These are phyloP conservation scores for Scaptomyza caliginosa DNA, from an alignment of 2,888 invertebrate genomes.

Conservation along the genomic window DNA sequence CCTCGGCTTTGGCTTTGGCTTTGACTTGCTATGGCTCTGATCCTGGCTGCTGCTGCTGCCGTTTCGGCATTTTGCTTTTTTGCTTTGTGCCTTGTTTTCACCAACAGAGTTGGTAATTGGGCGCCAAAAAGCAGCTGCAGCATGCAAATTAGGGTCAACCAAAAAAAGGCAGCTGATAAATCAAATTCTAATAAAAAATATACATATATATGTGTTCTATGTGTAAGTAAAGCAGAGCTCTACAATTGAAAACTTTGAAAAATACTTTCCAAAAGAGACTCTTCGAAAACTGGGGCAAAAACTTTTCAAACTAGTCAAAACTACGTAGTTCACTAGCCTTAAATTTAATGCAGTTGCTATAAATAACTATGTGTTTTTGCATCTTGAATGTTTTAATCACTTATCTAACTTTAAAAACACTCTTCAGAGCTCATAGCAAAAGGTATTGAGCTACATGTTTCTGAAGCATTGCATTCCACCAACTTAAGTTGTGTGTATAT, in stretches of 20 bases:
- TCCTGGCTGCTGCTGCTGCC: slow-evolving; percentile 1
- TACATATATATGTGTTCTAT: neutral
- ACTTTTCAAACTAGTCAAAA: neutral
- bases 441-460: neutral
- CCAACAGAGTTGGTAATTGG: slow-evolving; percentile 34
- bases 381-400: neutral
- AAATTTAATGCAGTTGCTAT: neutral
- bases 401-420: neutral
- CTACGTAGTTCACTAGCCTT: neutral
- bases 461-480: neutral
- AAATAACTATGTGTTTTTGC: neutral
- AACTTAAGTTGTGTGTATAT: too few species aligned
- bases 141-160: slow-evolving; percentile 48
- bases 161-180: slow-evolving; percentile 31
- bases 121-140: slow-evolving; percentile 40
- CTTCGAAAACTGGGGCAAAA: neutral
- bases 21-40: too few species aligned
- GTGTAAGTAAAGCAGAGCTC: neutral
- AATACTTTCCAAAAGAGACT: neutral
- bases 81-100: neutral
- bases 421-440: neutral
- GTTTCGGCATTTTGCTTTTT: neutral
- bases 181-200: slow-evolving; percentile 39
- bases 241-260: neutral
- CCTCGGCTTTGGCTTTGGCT: neutral